Evolutionary conservation across 2,888 invertebrate genomes (phyloP).

Genomic region (Exephanes ischioxanthus): DNA sequence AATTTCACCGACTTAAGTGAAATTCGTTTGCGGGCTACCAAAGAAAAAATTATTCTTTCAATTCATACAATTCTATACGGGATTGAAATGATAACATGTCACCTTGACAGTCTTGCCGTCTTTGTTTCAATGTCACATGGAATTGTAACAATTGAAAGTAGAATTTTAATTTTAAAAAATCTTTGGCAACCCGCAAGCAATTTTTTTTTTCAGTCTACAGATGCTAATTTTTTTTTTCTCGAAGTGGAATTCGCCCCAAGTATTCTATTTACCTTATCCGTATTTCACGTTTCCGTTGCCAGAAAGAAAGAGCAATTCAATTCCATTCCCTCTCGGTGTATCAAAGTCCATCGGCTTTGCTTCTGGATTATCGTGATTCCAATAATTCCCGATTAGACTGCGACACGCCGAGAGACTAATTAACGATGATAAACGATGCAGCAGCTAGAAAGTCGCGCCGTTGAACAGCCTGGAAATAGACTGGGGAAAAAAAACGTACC

Average conservation of each 20-base stretch:
- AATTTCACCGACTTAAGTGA: no score
- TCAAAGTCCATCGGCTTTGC: conserved; percentile 24
- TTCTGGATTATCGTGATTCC: conserved; percentile 77
- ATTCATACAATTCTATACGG: no score
- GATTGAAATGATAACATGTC: no score
- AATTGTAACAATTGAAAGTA: no score
- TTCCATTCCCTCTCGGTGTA: neutral
- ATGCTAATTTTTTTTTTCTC: neutral
- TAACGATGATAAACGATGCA: conserved; percentile 78
- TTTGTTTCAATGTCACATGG: no score
- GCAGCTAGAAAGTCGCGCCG: conserved; percentile 1
- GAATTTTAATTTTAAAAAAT: no score
- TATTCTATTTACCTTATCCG: neutral
- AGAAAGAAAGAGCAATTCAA: conserved; percentile 81
- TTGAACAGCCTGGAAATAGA: conserved; percentile 45
- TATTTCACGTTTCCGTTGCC: conserved; percentile 53
- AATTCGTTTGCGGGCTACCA: no score
- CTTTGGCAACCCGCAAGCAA: no score
- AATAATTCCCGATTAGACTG: conserved; percentile 81
- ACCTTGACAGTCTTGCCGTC: no score
- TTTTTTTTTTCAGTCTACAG: no score
- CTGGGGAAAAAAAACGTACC: conserved; percentile 12
- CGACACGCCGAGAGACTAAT: conserved; percentile 77
- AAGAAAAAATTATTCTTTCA: no score
- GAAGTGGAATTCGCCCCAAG: neutral